Evolutionary conservation across 2,888 invertebrate species (phyloP), one percentile per base, ranked within the genome.

Genomic region (Ormia ochracea): DNA sequence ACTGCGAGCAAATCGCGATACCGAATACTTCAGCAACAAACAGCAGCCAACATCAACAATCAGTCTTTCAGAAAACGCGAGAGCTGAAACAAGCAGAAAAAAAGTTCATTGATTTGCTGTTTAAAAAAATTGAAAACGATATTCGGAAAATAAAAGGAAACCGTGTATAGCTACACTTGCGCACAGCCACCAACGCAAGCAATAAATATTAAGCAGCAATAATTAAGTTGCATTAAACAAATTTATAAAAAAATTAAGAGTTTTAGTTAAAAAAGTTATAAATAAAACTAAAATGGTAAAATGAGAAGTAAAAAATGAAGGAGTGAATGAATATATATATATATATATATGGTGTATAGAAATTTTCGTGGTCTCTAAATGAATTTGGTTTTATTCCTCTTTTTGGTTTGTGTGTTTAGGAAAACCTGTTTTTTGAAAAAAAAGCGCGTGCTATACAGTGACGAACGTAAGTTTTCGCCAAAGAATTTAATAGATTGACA

Each of bases 41-140:
- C 73, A 70, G 54, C 73, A 50, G 65, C 66, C 61, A 65, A 48
- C 52, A 48, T 33, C 61, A 28, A 23, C 70, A 61, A 56, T 79
- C 82, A 83, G 83, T 83, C 81, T 81, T 61, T 54, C 21, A 75
- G 66, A 75, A 82, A 82, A 79, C 82, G 83, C 81, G 83, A 81
- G 78, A 77, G 81, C 74, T 74, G 50, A 59, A 72, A 61, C 78
- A 81, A 81, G 75, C 48, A 38, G 14, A n/a, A 73, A 59, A 65
- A 68, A 19, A 19, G 21, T 43, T 23, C 9, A 45, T 43, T 17
- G 23, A 17, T 43, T 45, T 3, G 65, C 7, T 26, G 52, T n/a
- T 52, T 21, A 54, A 54, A 19, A 54, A 17, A 10, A 1, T 21
- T 3, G 17, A 4, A 36, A 56, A 19, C 7, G 3, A 21, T 45